These are phyloP conservation scores for Metalampra italica DNA, from an alignment of 2,888 invertebrate species.

Conservation along the genomic window DNA sequence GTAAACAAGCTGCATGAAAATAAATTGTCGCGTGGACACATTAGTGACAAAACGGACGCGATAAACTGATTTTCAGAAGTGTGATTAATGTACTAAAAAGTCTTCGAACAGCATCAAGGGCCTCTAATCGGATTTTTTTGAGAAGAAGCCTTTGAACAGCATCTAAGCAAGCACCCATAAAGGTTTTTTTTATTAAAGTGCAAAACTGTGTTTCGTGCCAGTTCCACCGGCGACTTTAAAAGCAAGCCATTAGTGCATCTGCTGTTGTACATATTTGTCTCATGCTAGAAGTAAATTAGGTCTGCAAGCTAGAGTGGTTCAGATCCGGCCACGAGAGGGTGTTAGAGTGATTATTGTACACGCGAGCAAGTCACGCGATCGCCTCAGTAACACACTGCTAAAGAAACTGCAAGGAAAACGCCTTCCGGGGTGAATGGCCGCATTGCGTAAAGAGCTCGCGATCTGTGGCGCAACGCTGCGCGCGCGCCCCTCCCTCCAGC, in stretches of 20 bases:
- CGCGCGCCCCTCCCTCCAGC: constrained; percentile 41
- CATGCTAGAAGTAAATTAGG: constrained; percentile 56
- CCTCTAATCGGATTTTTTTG: neutral
- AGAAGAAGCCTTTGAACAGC: too few relatives aligned
- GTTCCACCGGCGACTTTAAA: neutral
- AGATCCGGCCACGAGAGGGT: constrained; percentile 49
- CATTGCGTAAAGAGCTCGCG: constrained; percentile 67
- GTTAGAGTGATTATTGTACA: constrained; percentile 44
- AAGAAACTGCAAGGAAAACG: constrained; percentile 75
- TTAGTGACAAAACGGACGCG: constrained; percentile 24
- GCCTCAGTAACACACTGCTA: constrained; percentile 71
- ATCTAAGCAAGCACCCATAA: too few relatives aligned
- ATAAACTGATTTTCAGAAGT: constrained; percentile 18
- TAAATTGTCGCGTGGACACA: constrained; percentile 34
- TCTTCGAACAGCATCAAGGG: neutral
- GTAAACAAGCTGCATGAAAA: constrained; percentile 33
- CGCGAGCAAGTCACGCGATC: constrained; percentile 71
- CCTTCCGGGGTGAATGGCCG: constrained; percentile 77
- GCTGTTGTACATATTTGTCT: constrained; percentile 35
- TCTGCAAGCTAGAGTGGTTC: constrained; percentile 43
- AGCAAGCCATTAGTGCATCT: constrained; percentile 27
- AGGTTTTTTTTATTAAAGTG: too few relatives aligned
- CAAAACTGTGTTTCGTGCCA: too few relatives aligned
- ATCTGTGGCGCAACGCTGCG: constrained; percentile 52
- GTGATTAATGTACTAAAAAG: neutral